These are phyloP conservation scores for Actinernus sp. DNA, from an alignment of 92 coral and sea anemone species.

Conservation along the genomic window DNA sequence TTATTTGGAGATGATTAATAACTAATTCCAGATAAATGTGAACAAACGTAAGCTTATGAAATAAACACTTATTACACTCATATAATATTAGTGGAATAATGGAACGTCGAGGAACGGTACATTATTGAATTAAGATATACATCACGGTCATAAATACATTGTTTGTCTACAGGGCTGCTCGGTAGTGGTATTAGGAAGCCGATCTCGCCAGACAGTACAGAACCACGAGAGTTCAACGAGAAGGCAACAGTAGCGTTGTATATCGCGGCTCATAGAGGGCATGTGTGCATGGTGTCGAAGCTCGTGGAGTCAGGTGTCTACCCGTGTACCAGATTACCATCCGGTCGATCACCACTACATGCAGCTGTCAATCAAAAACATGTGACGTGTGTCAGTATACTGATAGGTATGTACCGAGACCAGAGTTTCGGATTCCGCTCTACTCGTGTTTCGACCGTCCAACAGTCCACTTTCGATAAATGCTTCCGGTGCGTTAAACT, in stretches of 20 bases:
- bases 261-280: slow-evolving; percentile 90
- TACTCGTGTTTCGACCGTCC: no score
- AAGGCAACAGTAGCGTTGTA: slow-evolving; percentile 90
- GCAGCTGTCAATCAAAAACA: slow-evolving; percentile 78
- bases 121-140: no score
- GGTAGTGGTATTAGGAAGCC: slow-evolving; percentile 58
- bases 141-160: no score
- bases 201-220: slow-evolving; percentile 19
- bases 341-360: slow-evolving; percentile 90
- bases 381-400: slow-evolving; percentile 81
- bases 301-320: slow-evolving; percentile 69
- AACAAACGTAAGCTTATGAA: no score
- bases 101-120: no score
- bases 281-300: slow-evolving; percentile 60
- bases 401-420: slow-evolving; percentile 87
- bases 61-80: no score
- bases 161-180: slow-evolving; percentile 41
- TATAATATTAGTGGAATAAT: no score
- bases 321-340: slow-evolving; percentile 71
- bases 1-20: no score
- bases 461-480: no score
- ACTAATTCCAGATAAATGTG: no score
- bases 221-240: slow-evolving; percentile 57
- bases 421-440: no score
- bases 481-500: no score